Percentiles rank a stretch among this genome's conserved stretches.
Conservation (phyloP, 2,797 vertebrate species). For the Semaprochilodus insignis region DNA sequence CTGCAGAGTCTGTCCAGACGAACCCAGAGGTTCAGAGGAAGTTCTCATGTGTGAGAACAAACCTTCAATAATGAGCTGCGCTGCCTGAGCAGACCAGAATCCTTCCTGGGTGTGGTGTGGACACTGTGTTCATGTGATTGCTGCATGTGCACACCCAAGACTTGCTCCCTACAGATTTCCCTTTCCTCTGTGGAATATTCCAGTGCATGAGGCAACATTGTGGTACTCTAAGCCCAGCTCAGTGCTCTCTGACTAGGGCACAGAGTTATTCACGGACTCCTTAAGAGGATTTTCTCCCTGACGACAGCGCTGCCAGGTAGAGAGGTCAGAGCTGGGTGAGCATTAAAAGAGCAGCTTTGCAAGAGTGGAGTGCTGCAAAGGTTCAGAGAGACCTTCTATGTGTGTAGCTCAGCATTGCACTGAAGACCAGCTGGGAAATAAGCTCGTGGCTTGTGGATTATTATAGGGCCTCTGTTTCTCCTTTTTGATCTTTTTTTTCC, state of each 20-base stretch:
- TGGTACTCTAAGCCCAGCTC: slow-evolving; percentile 10
- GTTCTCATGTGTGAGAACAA: no score
- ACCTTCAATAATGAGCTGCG: no score
- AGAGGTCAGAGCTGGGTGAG: slow-evolving; percentile 38
- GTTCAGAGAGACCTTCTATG: slow-evolving; percentile 1
- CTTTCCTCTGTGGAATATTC: slow-evolving; percentile 34
- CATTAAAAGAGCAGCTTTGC: slow-evolving; percentile 41
- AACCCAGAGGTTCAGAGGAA: no score
- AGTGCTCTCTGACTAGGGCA: slow-evolving; percentile 27
- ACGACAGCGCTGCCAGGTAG: slow-evolving; percentile 34
- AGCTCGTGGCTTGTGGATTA: slow-evolving; percentile 11
- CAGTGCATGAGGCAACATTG: neutral
- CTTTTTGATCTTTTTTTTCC: slow-evolving; percentile 34
- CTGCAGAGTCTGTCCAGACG: no score
- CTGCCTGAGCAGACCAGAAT: no score
- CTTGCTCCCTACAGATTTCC: neutral
- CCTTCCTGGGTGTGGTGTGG: neutral
- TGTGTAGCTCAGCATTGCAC: slow-evolving; percentile 9
- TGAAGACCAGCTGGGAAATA: neutral
- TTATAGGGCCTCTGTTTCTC: slow-evolving; percentile 7
- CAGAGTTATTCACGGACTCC: slow-evolving; percentile 42
- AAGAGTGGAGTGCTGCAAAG: slow-evolving; percentile 45
- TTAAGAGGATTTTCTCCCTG: slow-evolving; percentile 55
- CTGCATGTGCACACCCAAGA: no score
- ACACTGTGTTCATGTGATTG: neutral